These are phyloP conservation scores for Mandrillus leucophaeus DNA, from an alignment of 2,113 vertebrate genomes.

Conservation along the genomic window DNA sequence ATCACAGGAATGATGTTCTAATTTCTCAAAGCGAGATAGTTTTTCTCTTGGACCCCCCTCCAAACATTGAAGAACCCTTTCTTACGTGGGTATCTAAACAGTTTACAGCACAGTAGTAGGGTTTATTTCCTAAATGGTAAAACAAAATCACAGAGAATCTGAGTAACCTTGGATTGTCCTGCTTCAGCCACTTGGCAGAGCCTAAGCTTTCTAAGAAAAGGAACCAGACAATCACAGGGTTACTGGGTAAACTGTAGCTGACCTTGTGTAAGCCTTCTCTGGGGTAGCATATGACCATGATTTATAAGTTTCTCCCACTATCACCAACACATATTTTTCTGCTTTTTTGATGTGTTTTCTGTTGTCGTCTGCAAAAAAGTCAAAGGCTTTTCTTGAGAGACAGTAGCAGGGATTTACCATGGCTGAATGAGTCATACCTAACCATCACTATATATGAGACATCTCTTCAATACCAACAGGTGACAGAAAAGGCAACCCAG, in stretches of 20 bases:
- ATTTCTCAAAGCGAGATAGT: neutral
- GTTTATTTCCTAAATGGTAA: conserved; percentile 33
- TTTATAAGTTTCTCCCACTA: neutral
- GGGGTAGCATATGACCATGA: neutral
- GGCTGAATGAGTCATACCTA: neutral
- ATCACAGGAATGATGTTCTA: neutral
- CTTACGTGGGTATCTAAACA: neutral
- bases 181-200: neutral
- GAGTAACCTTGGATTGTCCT: conserved; percentile 48
- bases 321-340: neutral
- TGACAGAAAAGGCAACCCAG: neutral
- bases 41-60: neutral
- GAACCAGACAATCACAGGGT: conserved; percentile 63
- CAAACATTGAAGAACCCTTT: neutral
- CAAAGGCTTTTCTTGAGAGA: neutral
- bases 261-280: neutral
- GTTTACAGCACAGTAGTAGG: neutral
- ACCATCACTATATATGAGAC: neutral
- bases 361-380: neutral
- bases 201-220: conserved; percentile 50
- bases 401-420: neutral
- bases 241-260: neutral
- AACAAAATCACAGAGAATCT: conserved; percentile 30
- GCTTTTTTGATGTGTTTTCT: neutral
- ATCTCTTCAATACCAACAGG: neutral